A percentile compares a stretch with the other conserved stretches of the same genome.
These are phyloP conservation scores for Geotria australis DNA, from an alignment of 2,797 vertebrate genomes.

Conservation along the genomic window DNA sequence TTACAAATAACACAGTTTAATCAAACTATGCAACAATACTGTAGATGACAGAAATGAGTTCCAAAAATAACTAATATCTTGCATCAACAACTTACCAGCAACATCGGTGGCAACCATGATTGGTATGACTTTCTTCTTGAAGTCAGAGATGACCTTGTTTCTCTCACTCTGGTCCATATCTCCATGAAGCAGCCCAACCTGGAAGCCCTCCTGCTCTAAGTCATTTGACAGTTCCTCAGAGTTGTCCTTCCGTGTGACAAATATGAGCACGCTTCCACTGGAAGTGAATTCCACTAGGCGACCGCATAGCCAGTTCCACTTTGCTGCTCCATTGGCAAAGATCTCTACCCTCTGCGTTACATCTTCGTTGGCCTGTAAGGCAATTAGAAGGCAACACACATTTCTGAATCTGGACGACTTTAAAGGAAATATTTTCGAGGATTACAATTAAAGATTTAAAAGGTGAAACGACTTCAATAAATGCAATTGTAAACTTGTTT, in stretches of 20 bases:
- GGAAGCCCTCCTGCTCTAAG: conserved; percentile 62
- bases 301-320: conserved; percentile 71
- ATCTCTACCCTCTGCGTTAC: conserved; percentile 85
- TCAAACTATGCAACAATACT: too few relatives aligned
- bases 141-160: conserved; percentile 93
- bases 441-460: too few relatives aligned
- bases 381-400: neutral
- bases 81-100: conserved; percentile 28
- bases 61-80: neutral
- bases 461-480: too few relatives aligned
- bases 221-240: conserved; percentile 70
- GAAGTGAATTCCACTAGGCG: conserved; percentile 83
- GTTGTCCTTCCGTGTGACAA: conserved; percentile 89
- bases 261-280: conserved; percentile 63
- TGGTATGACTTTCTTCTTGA: conserved; percentile 71
- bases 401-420: too few relatives aligned
- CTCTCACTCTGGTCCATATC: conserved; percentile 99
- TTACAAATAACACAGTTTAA: neutral
- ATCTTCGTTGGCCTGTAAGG: conserved; percentile 63
- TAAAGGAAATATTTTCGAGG: too few relatives aligned
- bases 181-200: conserved; percentile 68
- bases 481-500: too few relatives aligned
- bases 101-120: conserved; percentile 86
- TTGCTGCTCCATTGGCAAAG: conserved; percentile 34
- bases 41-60: neutral